These are phyloP conservation scores for Yasuhikotakia modesta DNA, from an alignment of 2,797 vertebrate genomes.

Conservation along the genomic window DNA sequence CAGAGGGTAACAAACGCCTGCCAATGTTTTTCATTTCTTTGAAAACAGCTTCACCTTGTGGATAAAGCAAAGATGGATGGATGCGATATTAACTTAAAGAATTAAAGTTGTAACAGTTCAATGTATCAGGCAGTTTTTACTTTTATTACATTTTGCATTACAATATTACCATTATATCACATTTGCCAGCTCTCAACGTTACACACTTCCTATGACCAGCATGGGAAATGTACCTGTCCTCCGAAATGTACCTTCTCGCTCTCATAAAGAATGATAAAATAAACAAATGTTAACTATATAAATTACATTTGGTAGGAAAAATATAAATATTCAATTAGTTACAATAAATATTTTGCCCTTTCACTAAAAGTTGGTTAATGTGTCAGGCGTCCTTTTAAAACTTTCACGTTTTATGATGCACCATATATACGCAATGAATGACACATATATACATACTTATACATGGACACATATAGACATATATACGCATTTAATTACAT, in stretches of 20 bases:
- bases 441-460: too few species aligned
- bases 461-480: too few species aligned
- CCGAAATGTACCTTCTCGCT: too few species aligned
- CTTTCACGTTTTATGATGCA: background rate
- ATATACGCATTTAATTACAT: background rate
- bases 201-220: constrained; percentile 76
- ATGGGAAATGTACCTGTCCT: constrained; percentile 62
- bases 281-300: constrained; percentile 61
- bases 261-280: background rate
- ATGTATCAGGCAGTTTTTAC: background rate
- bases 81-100: too few species aligned
- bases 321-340: too few species aligned
- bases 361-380: background rate
- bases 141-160: constrained; percentile 38
- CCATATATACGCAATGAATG: background rate
- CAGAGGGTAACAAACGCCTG: too few species aligned
- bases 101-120: background rate
- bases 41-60: constrained; percentile 13
- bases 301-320: constrained; percentile 67
- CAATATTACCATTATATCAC: background rate
- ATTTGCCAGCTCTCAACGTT: background rate
- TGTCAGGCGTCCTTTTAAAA: constrained; percentile 12
- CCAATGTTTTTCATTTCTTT: background rate
- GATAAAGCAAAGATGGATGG: background rate
- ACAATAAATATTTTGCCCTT: constrained; percentile 16